Evolutionary conservation across 2,797 vertebrate species (phyloP).

Genomic region (Sarcoramphus papa): DNA sequence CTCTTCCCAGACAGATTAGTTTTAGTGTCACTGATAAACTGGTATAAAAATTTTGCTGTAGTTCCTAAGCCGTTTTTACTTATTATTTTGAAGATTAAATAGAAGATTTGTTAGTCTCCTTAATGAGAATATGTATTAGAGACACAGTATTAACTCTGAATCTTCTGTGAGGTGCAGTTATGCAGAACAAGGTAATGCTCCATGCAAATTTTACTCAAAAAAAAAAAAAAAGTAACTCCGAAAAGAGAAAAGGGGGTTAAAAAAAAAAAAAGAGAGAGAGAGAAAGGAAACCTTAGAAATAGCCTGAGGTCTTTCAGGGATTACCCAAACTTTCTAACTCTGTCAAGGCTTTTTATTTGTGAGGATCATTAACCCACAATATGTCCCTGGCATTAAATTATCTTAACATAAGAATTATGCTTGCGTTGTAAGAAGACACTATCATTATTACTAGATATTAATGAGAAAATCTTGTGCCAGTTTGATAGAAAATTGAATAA

Average conservation of each 20-base stretch:
- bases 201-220: not conserved
- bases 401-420: not conserved
- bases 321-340: not conserved
- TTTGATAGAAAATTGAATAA: not conserved
- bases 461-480: not conserved
- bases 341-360: not conserved
- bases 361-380: not conserved
- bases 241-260: not conserved
- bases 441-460: not conserved
- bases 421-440: not conserved
- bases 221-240: not conserved
- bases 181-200: not conserved
- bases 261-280: not conserved
- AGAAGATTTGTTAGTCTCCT: not conserved
- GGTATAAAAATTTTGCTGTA: not conserved
- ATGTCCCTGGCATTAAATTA: not conserved
- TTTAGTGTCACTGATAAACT: not conserved
- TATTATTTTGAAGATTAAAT: not conserved
- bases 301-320: not conserved
- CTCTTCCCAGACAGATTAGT: not conserved
- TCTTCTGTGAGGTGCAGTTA: not conserved
- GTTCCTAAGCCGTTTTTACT: not conserved
- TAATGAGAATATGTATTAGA: not conserved
- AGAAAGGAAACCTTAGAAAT: not conserved
- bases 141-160: not conserved